Evolutionary conservation across 2,797 vertebrate genomes (phyloP), one percentile per base, ranked within the genome.

Genomic region (Lemur catta): DNA sequence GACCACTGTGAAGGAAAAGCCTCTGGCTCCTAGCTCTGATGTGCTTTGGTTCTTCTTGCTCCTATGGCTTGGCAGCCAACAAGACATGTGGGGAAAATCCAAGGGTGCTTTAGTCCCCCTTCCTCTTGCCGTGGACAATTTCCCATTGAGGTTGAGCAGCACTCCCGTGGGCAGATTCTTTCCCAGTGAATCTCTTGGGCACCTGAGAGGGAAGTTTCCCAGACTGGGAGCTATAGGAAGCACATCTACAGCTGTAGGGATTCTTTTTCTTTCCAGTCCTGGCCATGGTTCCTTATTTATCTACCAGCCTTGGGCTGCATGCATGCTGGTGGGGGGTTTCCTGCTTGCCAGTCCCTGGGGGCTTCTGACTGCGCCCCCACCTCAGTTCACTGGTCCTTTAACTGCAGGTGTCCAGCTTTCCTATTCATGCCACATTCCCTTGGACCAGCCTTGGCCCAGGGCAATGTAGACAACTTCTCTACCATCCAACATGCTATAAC

Each of bases 61-160:
- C 24, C 57, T 59, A 13, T 12, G 8, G 24, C 22, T 50, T 38
- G 26, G 43, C 26, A 90, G 24, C 46, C 55, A 61, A 38, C 20
- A 71, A 30, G 0, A 6, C 13, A 14, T 0, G 15, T 6, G 22
- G 4, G 28, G 2, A n/a, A 33, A 26, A 33, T 20, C 22, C 2
- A 5, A 13, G 13, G 57, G 38, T 2, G 20, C 20, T 50, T 50
- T 20, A 3, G 4, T 20, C 24, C 35, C 26, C 12, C 43, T 81
- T 38, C 55, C 33, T 79, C 43, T 14, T 4, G 1, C 41, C 8
- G 26, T 18, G 9, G 33, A 79, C 35, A 59, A 30, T 9, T 26
- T 55, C 61, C 50, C 79, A 10, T 0, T 9, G 48, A 84, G 14
- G 17, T 18, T 35, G 18, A 26, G 18, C 4, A 35, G 22, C 1